Evolutionary conservation across 2,888 invertebrate species (phyloP).

Genomic region (Hirtodrosophila confusa): DNA sequence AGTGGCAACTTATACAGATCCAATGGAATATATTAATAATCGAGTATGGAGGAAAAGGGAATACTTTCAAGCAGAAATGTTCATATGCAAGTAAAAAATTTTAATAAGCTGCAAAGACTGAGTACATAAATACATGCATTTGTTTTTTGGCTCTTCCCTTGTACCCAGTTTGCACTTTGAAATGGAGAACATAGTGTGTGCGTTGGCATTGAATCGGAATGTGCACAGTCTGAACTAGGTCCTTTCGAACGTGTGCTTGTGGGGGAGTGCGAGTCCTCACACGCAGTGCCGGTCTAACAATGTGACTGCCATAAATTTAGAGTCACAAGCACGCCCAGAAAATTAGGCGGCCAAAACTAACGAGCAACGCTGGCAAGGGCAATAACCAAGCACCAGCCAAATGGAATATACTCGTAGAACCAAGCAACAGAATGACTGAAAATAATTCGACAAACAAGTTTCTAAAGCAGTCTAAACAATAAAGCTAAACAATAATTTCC

Average conservation of each 20-base stretch:
- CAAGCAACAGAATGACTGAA: slow-evolving; percentile 58
- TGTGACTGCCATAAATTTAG: slow-evolving; percentile 62
- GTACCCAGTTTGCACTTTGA: too few relatives aligned
- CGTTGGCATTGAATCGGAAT: slow-evolving; percentile 39
- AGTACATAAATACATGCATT: too few relatives aligned
- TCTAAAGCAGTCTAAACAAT: slow-evolving; percentile 75
- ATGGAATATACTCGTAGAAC: slow-evolving; percentile 16
- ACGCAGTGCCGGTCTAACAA: slow-evolving; percentile 37
- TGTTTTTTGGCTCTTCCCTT: too few relatives aligned
- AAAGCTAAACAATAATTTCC: slow-evolving; percentile 77
- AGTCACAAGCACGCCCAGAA: slow-evolving; percentile 57
- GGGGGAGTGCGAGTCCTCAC: slow-evolving; percentile 21
- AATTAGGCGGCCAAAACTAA: slow-evolving; percentile 50
- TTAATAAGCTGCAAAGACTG: too few relatives aligned
- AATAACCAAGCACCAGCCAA: slow-evolving; percentile 17
- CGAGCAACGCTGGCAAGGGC: slow-evolving; percentile 19
- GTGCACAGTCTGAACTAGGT: slow-evolving; percentile 25
- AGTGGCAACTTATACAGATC: too few relatives aligned
- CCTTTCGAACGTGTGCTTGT: neutral
- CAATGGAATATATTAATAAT: too few relatives aligned
- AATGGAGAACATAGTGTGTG: slow-evolving; percentile 13
- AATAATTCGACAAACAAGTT: slow-evolving; percentile 74
- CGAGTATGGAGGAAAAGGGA: too few relatives aligned
- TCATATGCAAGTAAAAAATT: too few relatives aligned
- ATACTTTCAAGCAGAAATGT: too few relatives aligned